These are phyloP conservation scores for Accipiter cooperii DNA, from an alignment of 2,113 vertebrate genomes.

Conservation along the genomic window DNA sequence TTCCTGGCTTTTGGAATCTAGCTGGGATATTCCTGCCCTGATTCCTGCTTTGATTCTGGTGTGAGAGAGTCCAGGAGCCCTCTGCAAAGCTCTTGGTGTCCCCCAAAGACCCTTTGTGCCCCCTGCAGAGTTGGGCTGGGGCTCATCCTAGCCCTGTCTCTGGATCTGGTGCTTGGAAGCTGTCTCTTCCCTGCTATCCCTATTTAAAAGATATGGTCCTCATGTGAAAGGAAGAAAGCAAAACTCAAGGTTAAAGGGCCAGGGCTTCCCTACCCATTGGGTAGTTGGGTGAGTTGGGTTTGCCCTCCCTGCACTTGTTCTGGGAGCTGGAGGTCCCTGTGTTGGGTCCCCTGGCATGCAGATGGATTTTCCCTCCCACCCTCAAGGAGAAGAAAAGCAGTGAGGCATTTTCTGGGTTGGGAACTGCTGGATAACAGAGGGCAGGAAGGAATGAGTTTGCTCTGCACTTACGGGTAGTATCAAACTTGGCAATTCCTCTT, in stretches of 20 bases:
- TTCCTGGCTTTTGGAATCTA: background rate
- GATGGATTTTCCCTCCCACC: background rate
- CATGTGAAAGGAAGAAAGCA: background rate
- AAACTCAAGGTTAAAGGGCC: background rate
- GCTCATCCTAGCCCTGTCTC: background rate
- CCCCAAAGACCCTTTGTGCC: background rate
- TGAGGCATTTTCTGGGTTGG: background rate
- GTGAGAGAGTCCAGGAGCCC: background rate
- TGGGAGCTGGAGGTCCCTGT: background rate
- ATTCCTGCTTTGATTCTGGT: background rate
- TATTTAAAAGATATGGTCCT: background rate
- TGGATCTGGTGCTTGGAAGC: background rate
- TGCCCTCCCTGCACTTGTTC: too few species aligned
- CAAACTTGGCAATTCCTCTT: background rate
- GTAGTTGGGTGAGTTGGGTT: background rate
- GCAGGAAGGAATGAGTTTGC: background rate
- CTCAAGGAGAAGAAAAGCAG: background rate
- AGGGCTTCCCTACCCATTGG: rapidly evolving
- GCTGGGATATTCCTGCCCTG: background rate
- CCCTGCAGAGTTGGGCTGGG: too few species aligned
- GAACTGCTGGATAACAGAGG: background rate
- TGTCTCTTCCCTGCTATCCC: background rate
- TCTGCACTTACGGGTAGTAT: rapidly evolving
- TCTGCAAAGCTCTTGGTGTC: background rate
- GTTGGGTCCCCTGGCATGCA: rapidly evolving